These are phyloP conservation scores for Temnothorax ravouxi DNA, from an alignment of 2,888 invertebrate genomes.

Conservation along the genomic window DNA sequence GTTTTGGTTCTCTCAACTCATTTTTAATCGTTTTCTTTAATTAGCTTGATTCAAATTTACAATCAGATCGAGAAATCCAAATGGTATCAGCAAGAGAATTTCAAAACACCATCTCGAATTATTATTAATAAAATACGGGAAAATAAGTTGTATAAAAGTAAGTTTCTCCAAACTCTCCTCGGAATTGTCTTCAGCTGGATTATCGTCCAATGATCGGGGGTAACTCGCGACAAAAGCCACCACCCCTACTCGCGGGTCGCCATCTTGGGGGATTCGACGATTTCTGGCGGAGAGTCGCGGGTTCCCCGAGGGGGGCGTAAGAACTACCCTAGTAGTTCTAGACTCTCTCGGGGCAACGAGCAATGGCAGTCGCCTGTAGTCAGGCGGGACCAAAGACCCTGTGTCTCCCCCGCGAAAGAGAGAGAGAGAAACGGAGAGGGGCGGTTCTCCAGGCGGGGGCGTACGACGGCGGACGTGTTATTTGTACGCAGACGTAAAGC, in stretches of 20 bases:
- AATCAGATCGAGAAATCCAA: not conserved
- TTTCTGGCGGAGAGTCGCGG: conserved; percentile 32
- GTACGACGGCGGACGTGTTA: conserved; percentile 68
- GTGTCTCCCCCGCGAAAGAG: conserved; percentile 58
- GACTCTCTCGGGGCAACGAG: conserved; percentile 66
- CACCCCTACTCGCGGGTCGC: conserved; percentile 26
- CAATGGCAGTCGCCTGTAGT: conserved; percentile 70
- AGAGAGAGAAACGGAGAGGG: conserved; percentile 70
- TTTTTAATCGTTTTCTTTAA: conserved; percentile 6
- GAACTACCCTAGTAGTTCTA: conserved; percentile 44
- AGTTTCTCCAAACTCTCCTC: not conserved
- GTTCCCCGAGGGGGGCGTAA: conserved; percentile 55
- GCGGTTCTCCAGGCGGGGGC: conserved; percentile 67
- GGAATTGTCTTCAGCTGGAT: not conserved
- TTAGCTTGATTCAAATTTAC: not conserved
- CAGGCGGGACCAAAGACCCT: conserved; percentile 72
- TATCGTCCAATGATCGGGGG: not conserved
- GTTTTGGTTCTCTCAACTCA: not conserved
- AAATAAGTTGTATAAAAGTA: not conserved
- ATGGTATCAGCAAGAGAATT: not conserved
- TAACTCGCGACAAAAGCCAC: conserved; percentile 29
- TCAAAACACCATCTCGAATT: not conserved
- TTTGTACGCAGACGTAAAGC: conserved; percentile 83
- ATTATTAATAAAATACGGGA: not conserved
- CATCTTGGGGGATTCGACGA: conserved; percentile 52